phyloP scores from a whole-genome alignment of 2,113 vertebrate genomes.

The Arizona elegans region DNA sequence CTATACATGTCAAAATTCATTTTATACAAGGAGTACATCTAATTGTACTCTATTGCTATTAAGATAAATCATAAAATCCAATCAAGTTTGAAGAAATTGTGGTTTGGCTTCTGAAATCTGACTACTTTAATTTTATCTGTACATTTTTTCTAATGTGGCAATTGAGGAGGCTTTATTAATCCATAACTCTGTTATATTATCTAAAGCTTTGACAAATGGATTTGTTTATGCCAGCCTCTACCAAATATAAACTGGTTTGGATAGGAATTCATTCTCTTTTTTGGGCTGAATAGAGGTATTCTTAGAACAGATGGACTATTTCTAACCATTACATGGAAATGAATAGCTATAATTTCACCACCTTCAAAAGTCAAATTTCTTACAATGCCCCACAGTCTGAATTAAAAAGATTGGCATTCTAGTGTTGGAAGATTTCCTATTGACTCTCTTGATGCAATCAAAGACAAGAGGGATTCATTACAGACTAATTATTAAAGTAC shows the following conservation, averaged over 20 bases:
- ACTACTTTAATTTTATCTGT: too few species aligned
- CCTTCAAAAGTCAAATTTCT: neutral
- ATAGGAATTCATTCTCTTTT: neutral
- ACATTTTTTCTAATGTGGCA: too few species aligned
- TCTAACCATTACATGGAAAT: neutral
- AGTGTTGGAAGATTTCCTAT: neutral
- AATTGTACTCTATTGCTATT: too few species aligned
- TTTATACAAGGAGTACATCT: too few species aligned
- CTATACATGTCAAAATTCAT: too few species aligned
- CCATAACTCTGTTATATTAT: too few species aligned
- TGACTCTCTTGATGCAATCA: neutral
- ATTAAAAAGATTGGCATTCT: neutral
- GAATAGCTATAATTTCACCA: neutral
- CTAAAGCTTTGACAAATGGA: neutral
- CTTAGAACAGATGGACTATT: neutral
- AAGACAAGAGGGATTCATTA: neutral
- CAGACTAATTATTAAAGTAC: too few species aligned
- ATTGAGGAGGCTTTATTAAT: too few species aligned
- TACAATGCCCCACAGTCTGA: neutral
- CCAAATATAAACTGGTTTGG: neutral
- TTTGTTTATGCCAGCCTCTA: neutral
- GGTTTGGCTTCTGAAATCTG: too few species aligned
- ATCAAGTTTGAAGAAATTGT: too few species aligned
- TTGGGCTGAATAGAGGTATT: accelerated
- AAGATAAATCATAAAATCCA: too few species aligned